Evolutionary conservation across 2,888 invertebrate genomes (phyloP).

Genomic region (Rhamphomyia laevipes): DNA sequence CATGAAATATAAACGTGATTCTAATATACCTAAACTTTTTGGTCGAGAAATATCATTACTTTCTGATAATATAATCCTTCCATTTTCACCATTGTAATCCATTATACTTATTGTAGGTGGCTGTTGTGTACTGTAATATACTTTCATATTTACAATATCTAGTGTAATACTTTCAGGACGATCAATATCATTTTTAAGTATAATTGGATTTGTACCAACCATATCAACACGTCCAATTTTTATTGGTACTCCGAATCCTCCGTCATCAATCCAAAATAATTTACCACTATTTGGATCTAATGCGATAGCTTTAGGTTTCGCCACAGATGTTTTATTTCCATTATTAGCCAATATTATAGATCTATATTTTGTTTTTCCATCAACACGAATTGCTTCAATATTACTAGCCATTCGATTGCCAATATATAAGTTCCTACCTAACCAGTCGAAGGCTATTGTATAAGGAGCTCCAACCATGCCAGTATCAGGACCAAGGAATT

Average conservation of each 20-base stretch:
- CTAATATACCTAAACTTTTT: slow-evolving; percentile 69
- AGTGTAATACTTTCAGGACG: slow-evolving; percentile 76
- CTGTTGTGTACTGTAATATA: slow-evolving; percentile 80
- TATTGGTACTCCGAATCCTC: slow-evolving; percentile 75
- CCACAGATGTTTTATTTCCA: slow-evolving; percentile 73
- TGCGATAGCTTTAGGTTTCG: slow-evolving; percentile 75
- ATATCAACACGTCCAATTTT: slow-evolving; percentile 87
- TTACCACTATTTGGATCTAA: slow-evolving; percentile 89
- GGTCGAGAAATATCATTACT: slow-evolving; percentile 63
- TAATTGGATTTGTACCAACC: slow-evolving; percentile 74
- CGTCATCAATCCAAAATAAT: slow-evolving; percentile 94
- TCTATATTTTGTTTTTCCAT: slow-evolving; percentile 72
- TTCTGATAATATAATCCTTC: slow-evolving; percentile 54
- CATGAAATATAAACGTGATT: slow-evolving; percentile 71
- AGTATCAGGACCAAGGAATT: slow-evolving; percentile 66
- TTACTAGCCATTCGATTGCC: slow-evolving; percentile 83
- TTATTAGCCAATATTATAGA: slow-evolving; percentile 82
- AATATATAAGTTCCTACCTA: slow-evolving; percentile 87
- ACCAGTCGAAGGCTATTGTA: slow-evolving; percentile 91
- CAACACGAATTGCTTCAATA: slow-evolving; percentile 77
- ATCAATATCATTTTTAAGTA: slow-evolving; percentile 58
- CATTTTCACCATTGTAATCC: slow-evolving; percentile 58
- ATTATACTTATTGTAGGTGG: slow-evolving; percentile 61
- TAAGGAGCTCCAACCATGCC: slow-evolving; percentile 88
- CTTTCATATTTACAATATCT: slow-evolving; percentile 64